Conservation (phyloP, 2,113 vertebrate species). For the Neopipo cinnamomea region DNA sequence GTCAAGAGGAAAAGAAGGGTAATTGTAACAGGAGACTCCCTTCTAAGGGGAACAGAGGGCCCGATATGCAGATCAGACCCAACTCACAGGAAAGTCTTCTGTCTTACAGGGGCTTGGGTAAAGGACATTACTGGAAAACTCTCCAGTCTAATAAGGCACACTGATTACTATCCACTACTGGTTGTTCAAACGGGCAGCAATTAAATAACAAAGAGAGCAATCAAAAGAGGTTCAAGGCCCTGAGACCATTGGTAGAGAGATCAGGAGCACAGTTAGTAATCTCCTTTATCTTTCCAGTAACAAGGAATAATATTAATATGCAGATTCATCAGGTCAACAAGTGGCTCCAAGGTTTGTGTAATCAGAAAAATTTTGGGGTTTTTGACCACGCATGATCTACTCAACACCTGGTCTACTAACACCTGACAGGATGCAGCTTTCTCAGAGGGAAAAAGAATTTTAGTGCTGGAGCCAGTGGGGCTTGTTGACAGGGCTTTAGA, state of each 20-base stretch:
- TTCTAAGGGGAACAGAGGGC: neutral
- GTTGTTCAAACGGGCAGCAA: neutral
- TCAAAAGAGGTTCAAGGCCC: neutral
- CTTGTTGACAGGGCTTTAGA: neutral
- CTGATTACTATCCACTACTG: neutral
- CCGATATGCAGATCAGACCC: neutral
- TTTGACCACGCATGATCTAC: neutral
- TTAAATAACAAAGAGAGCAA: neutral
- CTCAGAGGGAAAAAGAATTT: neutral
- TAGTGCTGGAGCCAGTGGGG: neutral
- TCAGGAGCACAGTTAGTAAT: neutral
- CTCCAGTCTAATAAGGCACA: neutral
- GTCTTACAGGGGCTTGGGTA: neutral
- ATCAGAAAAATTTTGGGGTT: neutral
- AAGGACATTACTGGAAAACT: neutral
- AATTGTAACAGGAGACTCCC: neutral
- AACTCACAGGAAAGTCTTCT: neutral
- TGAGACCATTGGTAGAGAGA: neutral
- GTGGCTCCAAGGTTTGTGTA: neutral
- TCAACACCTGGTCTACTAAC: neutral
- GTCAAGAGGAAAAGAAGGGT: neutral
- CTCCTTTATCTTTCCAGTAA: neutral
- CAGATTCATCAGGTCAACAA: neutral
- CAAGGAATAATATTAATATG: neutral
- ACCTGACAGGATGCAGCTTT: neutral